Evolutionary conservation across 2,888 invertebrate genomes (phyloP).

Genomic region (Andrena hattorfiana): DNA sequence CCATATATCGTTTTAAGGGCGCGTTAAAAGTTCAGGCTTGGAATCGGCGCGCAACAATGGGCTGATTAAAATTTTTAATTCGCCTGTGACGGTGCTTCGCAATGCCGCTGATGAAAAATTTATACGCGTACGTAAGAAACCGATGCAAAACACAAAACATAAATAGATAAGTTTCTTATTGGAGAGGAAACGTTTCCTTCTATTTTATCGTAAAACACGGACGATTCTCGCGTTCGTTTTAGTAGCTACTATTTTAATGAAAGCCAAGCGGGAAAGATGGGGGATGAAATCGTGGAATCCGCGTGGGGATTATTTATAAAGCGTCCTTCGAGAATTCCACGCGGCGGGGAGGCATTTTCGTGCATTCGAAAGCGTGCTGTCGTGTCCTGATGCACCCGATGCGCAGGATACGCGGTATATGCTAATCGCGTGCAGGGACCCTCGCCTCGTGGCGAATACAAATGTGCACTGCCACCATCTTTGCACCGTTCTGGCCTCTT

Average conservation of each 20-base stretch:
- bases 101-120: background rate
- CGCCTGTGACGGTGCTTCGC: conserved; percentile 21
- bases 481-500: conserved; percentile 29
- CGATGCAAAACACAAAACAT: background rate
- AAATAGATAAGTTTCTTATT: background rate
- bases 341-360: conserved; percentile 44
- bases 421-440: conserved; percentile 67
- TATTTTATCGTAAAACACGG: background rate
- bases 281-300: conserved; percentile 41
- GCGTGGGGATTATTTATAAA: conserved; percentile 46
- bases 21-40: background rate
- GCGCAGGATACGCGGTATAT: conserved; percentile 68
- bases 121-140: background rate
- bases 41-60: conserved; percentile 32
- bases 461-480: conserved; percentile 59
- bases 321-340: conserved; percentile 59
- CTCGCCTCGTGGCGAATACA: conserved; percentile 61
- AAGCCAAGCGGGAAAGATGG: background rate
- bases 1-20: conserved; percentile 49
- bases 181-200: background rate
- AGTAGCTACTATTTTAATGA: background rate
- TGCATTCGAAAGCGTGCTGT: conserved; percentile 60
- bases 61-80: conserved; percentile 50
- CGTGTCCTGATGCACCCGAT: conserved; percentile 62
- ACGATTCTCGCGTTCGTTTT: background rate